Evolutionary conservation across 2,113 vertebrate species (phyloP).

Genomic region (Hassar affinis): DNA sequence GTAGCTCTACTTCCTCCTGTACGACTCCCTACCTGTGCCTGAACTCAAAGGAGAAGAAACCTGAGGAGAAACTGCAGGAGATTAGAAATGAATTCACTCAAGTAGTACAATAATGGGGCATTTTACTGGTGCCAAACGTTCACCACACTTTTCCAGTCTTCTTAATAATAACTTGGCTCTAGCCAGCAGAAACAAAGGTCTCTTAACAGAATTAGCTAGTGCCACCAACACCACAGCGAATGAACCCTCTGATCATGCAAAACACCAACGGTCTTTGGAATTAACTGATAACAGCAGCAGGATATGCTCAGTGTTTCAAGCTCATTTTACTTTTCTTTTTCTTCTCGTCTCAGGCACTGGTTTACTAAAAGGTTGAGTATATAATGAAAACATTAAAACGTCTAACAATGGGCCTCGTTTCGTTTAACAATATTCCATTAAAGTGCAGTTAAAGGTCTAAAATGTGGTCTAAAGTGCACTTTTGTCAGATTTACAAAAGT

Average conservation of each 20-base stretch:
- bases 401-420: neutral
- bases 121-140: neutral
- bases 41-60: neutral
- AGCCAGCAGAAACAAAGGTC: constrained; percentile 15
- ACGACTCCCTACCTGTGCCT: neutral
- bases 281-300: neutral
- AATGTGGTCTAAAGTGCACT: neutral
- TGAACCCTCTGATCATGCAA: neutral
- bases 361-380: neutral
- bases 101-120: neutral
- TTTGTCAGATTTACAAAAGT: neutral
- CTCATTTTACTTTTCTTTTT: neutral
- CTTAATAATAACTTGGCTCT: constrained; percentile 8
- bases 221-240: constrained; percentile 11
- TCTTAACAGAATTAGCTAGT: neutral
- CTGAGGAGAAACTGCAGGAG: neutral
- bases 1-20: constrained; percentile 6
- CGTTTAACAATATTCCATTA: neutral
- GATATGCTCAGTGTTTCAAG: neutral
- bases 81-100: neutral
- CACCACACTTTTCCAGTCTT: neutral
- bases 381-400: neutral
- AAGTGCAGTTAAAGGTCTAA: neutral
- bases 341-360: neutral
- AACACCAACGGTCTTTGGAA: neutral